Base-by-base conservation (phyloP, 2,797 vertebrate species). In the Morelia viridis region DNA sequence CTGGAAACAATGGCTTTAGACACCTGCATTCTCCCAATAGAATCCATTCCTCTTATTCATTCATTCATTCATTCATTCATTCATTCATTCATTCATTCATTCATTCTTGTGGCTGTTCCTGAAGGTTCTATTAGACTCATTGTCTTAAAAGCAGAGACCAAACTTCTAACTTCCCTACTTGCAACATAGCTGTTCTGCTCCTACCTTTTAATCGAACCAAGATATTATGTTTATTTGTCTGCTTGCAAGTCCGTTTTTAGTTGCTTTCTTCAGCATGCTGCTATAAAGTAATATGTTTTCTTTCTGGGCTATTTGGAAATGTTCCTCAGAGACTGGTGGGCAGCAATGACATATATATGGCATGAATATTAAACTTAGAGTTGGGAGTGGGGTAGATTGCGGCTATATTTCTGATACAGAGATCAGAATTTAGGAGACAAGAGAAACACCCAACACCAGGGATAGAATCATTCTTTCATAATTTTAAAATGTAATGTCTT, bases 331-430 rank as follows among this genome's bases (percentile, higher is more conserved):
- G 90, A 94, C 88, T 86, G 92, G 83, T 35, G 85, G 90, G 93
- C 91, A 93, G 89, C 2, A 76, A 93, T 87, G 92, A 92, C 93
- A 95, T 50, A 92, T 91, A 88, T 91, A 92, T 90, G 94, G 93
- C 93, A 76, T 71, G 41, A 65, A 92, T 22, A 60, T 95, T 91
- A 93, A 94, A 91, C 84, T 91, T 94, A 93, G 88, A 91, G 90
- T 7, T 91, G 87, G 90, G 89, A 94, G 90, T 80, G 92, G 94
- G 85, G 92, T 91, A 86, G 87, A 90, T 91, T 41, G 60, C 93
- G 89, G 35, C 41, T 93, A 0, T 94, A 94, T 95, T 96, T 95
- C 68, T 58, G 53, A 86, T 92, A 90, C 92, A 64, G 71, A 90
- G 31, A 92, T 92, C 89, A 76, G 0, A 0, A 94, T 92, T 0